Percentiles rank a stretch among this genome's conserved stretches.
Evolutionary conservation across 2,888 invertebrate genomes (phyloP).

Genomic region (Lepidocyrtinus sp.): DNA sequence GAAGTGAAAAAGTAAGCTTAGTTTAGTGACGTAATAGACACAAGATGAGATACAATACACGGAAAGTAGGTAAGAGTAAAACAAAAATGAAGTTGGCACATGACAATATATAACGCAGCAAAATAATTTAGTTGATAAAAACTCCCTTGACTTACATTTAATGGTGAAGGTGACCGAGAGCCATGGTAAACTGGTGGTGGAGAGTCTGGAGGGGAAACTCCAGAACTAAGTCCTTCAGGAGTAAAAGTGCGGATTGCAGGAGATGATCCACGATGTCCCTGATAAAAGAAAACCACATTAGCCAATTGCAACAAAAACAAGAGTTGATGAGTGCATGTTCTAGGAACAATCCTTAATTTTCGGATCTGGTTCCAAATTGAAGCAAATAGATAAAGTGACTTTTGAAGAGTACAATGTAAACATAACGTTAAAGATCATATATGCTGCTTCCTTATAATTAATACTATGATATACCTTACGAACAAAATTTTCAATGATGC

Average conservation of each 20-base stretch:
- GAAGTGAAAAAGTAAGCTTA: slow-evolving; percentile 10
- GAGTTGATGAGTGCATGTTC: not conserved
- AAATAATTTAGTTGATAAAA: too few relatives aligned
- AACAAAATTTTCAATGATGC: slow-evolving; percentile 84
- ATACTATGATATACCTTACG: slow-evolving; percentile 74
- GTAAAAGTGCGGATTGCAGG: slow-evolving; percentile 88
- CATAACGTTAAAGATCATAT: too few relatives aligned
- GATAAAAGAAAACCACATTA: slow-evolving; percentile 23
- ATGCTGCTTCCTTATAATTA: too few relatives aligned
- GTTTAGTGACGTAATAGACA: not conserved
- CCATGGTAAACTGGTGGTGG: slow-evolving; percentile 67
- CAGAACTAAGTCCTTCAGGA: slow-evolving; percentile 80
- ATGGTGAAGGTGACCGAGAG: slow-evolving; percentile 82
- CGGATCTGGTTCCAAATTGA: too few relatives aligned
- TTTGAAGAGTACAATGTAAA: too few relatives aligned
- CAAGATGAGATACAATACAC: not conserved
- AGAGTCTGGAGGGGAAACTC: slow-evolving; percentile 70
- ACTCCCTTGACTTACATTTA: slow-evolving; percentile 72
- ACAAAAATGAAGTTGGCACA: not conserved
- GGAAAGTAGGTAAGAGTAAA: not conserved
- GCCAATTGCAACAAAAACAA: slow-evolving; percentile 3
- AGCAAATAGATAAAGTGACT: too few relatives aligned
- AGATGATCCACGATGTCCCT: slow-evolving; percentile 82
- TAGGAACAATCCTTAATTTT: too few relatives aligned
- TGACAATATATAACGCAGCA: too few relatives aligned